A percentile compares a stretch with the other conserved stretches of the same genome.
Conservation (phyloP, 2,888 invertebrate genomes). For the Achlya flavicornis region DNA sequence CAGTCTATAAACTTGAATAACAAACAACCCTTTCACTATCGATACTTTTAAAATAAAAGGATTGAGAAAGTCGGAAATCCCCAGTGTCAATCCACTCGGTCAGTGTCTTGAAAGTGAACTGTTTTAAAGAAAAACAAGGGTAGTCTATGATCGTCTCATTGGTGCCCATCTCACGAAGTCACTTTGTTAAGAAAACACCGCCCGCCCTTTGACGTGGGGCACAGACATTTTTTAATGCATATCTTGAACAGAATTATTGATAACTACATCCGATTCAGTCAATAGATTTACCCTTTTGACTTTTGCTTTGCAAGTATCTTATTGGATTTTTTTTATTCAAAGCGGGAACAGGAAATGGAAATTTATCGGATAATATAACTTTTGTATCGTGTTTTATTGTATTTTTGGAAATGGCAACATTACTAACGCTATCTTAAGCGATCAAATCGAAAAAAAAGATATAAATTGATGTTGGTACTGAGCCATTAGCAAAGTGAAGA, state of each 20-base stretch:
- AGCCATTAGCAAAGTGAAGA: not conserved
- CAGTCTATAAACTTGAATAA: not conserved
- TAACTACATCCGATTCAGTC: conserved; percentile 53
- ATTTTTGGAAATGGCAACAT: not conserved
- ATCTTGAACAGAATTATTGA: conserved; percentile 77
- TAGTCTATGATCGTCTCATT: conserved; percentile 67
- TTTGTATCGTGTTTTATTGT: not conserved
- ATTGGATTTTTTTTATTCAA: conserved; percentile 33
- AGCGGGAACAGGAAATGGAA: conserved; percentile 8
- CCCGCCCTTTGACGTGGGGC: conserved; percentile 71
- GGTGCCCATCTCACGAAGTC: conserved; percentile 72
- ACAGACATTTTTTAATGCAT: conserved; percentile 79
- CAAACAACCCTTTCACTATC: not conserved
- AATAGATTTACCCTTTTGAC: conserved; percentile 59
- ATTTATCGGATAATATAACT: conserved; percentile 5
- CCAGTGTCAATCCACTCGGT: conserved; percentile 53
- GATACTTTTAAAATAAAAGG: conserved; percentile 9
- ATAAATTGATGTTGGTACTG: no score
- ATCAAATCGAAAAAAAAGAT: no score
- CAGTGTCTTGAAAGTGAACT: conserved; percentile 70
- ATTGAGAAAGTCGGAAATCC: conserved; percentile 45
- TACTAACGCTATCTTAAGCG: no score
- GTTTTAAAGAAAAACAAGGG: conserved; percentile 80
- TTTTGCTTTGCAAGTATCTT: conserved; percentile 35
- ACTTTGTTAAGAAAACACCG: conserved; percentile 81